Evolutionary conservation across 92 coral and sea anemone species (phyloP).

Genomic region (Actinernus sp.): DNA sequence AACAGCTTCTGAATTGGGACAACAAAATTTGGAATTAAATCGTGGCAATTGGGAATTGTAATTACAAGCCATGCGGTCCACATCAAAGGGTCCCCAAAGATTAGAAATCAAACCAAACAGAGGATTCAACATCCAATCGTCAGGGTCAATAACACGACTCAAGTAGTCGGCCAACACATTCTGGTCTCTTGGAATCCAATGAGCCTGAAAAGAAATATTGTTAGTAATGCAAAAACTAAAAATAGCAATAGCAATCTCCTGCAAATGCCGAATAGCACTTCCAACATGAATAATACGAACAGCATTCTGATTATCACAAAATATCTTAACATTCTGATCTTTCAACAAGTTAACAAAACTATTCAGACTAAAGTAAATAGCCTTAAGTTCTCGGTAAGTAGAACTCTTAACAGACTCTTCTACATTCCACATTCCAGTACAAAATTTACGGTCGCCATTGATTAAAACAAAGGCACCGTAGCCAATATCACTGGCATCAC

Average conservation of each 20-base stretch:
- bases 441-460: conserved; percentile 7
- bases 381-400: conserved; percentile 30
- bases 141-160: conserved; percentile 56
- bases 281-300: conserved; percentile 36
- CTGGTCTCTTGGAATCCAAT: conserved; percentile 59
- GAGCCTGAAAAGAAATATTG: conserved; percentile 40
- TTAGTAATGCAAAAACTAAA: too few relatives aligned
- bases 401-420: conserved; percentile 24
- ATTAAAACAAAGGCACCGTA: conserved; percentile 23
- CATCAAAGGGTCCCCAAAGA: conserved; percentile 51
- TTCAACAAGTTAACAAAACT: too few relatives aligned
- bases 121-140: conserved; percentile 54
- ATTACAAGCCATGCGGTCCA: conserved; percentile 55
- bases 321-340: conserved; percentile 23
- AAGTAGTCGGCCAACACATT: conserved; percentile 43
- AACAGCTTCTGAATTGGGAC: conserved; percentile 57
- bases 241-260: conserved; percentile 39
- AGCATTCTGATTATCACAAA: conserved; percentile 46
- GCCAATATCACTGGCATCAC: conserved; percentile 50
- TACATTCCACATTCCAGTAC: conserved; percentile 21
- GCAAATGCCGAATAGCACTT: conserved; percentile 29
- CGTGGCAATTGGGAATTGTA: conserved; percentile 30
- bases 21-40: conserved; percentile 50
- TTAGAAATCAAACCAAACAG: conserved; percentile 19
- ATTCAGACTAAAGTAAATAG: conserved; percentile 10